phyloP scores from a whole-genome alignment of 2,113 vertebrate genomes.

The Lophochroa leadbeateri region DNA sequence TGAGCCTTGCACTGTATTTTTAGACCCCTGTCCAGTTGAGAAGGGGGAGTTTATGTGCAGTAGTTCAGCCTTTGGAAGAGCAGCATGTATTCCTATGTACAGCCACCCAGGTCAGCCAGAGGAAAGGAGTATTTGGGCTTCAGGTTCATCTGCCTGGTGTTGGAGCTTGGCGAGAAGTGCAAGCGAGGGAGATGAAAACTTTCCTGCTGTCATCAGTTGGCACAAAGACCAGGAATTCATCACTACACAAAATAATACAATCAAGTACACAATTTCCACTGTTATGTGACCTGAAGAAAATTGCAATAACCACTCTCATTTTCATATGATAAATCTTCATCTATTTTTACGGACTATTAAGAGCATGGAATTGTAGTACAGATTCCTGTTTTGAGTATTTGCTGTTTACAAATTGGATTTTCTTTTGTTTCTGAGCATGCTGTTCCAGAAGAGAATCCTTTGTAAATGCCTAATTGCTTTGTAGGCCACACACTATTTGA shows the following conservation, averaged over 20 bases:
- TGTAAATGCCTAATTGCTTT: slow-evolving; percentile 26
- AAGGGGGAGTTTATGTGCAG: not conserved
- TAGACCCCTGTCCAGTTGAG: too few species aligned
- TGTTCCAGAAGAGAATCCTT: not conserved
- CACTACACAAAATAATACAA: not conserved
- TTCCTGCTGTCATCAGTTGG: not conserved
- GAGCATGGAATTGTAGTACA: not conserved
- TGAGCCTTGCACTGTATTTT: too few species aligned
- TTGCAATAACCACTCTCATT: not conserved
- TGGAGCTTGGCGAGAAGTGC: not conserved
- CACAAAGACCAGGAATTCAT: not conserved
- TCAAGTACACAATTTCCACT: not conserved
- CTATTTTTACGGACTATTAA: not conserved
- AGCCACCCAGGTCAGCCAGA: not conserved
- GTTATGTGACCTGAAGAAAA: not conserved
- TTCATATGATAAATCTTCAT: not conserved
- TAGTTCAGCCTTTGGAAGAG: not conserved
- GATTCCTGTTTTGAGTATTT: slow-evolving; percentile 4
- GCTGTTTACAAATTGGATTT: slow-evolving; percentile 29
- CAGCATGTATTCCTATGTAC: not conserved
- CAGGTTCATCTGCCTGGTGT: not conserved
- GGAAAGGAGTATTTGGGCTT: not conserved
- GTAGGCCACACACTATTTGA: slow-evolving; percentile 29
- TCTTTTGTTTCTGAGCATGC: slow-evolving; percentile 5
- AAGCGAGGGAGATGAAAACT: not conserved